Evolutionary conservation across 2,113 vertebrate genomes (phyloP).

Genomic region (Nibea albiflora): DNA sequence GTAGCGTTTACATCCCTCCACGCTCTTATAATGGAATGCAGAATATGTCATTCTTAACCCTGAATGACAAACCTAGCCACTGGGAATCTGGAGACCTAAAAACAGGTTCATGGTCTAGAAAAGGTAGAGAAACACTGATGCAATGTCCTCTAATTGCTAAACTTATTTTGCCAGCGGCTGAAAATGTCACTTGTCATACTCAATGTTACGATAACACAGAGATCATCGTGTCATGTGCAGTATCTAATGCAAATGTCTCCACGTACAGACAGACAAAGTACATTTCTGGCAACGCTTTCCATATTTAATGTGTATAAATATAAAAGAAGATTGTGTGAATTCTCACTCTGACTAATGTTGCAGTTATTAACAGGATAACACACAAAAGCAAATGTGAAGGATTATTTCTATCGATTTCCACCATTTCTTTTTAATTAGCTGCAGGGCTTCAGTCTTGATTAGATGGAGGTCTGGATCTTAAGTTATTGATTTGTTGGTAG

Average conservation of each 20-base stretch:
- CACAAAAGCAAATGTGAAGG: constrained; percentile 18
- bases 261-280: no score
- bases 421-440: constrained; percentile 74
- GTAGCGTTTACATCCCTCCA: not conserved
- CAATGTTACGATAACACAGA: constrained; percentile 45
- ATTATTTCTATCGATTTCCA: constrained; percentile 74
- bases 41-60: not conserved
- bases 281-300: not conserved
- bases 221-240: not conserved
- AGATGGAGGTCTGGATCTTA: constrained; percentile 57
- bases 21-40: not conserved
- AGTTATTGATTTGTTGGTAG: constrained; percentile 74
- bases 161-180: not conserved
- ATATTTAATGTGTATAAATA: not conserved
- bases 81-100: not conserved
- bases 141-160: constrained; percentile 3
- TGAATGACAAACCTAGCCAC: not conserved
- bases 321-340: not conserved
- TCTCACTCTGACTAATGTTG: constrained; percentile 9
- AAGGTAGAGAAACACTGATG: not conserved
- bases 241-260: constrained; percentile 8
- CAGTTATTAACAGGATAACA: constrained; percentile 41
- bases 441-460: constrained; percentile 60
- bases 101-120: not conserved
- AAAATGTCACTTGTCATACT: constrained; percentile 53